phyloP scores from a whole-genome alignment of 2,797 vertebrate genomes.

The Hoplostethus atlanticus region DNA sequence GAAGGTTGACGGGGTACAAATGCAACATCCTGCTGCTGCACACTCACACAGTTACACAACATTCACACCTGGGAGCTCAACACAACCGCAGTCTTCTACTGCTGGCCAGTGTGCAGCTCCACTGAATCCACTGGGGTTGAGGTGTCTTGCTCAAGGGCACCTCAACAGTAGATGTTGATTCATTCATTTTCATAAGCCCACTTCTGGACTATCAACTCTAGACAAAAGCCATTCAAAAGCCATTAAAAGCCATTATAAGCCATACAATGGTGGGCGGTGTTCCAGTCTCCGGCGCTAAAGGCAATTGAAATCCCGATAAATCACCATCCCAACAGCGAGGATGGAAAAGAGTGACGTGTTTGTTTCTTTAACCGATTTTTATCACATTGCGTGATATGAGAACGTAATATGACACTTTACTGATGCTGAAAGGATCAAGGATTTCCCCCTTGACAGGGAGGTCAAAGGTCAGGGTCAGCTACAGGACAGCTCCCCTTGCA shows the following conservation, averaged over 20 bases:
- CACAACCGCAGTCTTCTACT: background rate
- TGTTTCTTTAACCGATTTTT: too few species aligned
- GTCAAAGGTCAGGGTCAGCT: too few species aligned
- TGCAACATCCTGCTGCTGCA: background rate
- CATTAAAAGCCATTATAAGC: background rate
- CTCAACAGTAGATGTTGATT: background rate
- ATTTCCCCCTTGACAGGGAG: too few species aligned
- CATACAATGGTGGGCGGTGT: background rate
- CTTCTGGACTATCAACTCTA: background rate
- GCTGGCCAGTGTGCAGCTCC: constrained; percentile 13
- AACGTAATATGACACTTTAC: too few species aligned
- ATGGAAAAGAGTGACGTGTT: too few species aligned
- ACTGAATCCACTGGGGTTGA: constrained; percentile 21
- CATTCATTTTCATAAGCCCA: background rate
- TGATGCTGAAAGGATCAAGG: too few species aligned
- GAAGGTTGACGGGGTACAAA: constrained; percentile 39
- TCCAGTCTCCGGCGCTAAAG: background rate
- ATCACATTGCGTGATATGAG: too few species aligned
- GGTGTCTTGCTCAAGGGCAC: background rate
- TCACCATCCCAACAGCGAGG: too few species aligned
- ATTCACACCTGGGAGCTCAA: background rate
- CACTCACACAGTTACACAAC: background rate
- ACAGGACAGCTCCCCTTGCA: too few species aligned
- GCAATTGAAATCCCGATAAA: too few species aligned
- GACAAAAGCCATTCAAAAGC: background rate